Conservation (phyloP, 2,797 vertebrate species). For the Typhlichthys eigenmanni region DNA sequence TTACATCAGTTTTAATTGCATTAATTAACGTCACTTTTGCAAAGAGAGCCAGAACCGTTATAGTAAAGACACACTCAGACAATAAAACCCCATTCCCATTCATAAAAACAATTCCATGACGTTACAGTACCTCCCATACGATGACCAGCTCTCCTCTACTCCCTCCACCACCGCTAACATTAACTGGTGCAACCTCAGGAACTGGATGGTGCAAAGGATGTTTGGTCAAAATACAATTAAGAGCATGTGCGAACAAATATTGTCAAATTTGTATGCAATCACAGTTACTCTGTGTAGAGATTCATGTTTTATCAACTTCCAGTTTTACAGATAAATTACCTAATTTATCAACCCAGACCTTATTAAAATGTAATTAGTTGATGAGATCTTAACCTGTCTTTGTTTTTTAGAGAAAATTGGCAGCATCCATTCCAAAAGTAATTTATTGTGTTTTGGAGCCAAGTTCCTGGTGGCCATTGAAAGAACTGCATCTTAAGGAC, state of each 20-base stretch:
- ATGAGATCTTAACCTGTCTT: no score
- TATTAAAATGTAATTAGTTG: no score
- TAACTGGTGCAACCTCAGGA: constrained; percentile 81
- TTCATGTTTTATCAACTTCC: constrained; percentile 24
- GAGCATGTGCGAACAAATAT: constrained; percentile 12
- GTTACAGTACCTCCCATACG: constrained; percentile 85
- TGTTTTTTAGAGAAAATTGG: no score
- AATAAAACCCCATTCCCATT: neutral
- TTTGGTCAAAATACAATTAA: constrained; percentile 11
- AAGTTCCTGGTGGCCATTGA: no score
- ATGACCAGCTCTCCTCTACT: constrained; percentile 86
- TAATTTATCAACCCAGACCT: no score
- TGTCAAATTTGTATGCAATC: constrained; percentile 12
- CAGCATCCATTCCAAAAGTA: no score
- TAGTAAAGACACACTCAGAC: constrained; percentile 31
- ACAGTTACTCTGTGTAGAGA: constrained; percentile 12
- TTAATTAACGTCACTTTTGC: neutral
- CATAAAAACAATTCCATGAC: constrained; percentile 31
- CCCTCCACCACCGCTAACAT: constrained; percentile 83
- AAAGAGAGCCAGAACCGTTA: constrained; percentile 47
- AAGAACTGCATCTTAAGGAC: no score
- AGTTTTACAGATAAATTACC: no score
- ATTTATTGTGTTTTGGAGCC: no score
- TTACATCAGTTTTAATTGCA: no score
- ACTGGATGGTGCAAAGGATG: constrained; percentile 60